Base-by-base conservation (phyloP, 2,888 invertebrate species). In the Oscheius sp. region DNA sequence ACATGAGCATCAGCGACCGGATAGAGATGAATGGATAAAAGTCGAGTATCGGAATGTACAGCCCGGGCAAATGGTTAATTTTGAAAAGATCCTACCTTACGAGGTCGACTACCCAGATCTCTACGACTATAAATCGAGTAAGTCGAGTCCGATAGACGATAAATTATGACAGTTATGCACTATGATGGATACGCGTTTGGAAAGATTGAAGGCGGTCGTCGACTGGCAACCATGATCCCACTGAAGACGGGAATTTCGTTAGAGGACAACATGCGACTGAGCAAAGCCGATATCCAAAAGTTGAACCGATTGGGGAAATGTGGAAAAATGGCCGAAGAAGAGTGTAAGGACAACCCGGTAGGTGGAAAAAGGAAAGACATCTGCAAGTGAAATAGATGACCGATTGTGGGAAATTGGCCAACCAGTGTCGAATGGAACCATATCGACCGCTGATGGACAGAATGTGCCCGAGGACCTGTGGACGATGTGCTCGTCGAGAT, bases 161-260 rank as follows among this genome's bases (percentile, higher is more conserved):
- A 35, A 35, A 9, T n/a, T n/a, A n/a, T 3, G 5, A 49, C 21
- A 49, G 80, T 86, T 13, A 86, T 86, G 85, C 85, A 86, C 69
- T 86, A 86, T 63, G 85, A 86, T 63, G 79, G 82, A 12, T 80
- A 77, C 46, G 85, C 86, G 13, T 86, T 86, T 58, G 86, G 86
- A 23, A 79, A 69, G 63, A 66, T 77, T 3, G 84, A 85, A 70
- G 18, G 25, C 12, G 25, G 56, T 7, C 70, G 73, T 3, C 75
- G 84, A 41, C 64, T 86, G 72, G 84, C 80, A 7, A 86, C 86
- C n/a, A 86, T 86, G 86, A 76, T 75, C 29, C 86, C 86, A 18
- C 21, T 83, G 12, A 81, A 76, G 75, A 66, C 59, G 3, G 79
- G 77, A 25, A 61, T 84, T 3, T 7, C 63, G 21, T 72, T 84